Conservation (phyloP, 2,888 invertebrate genomes). For the Xestia xanthographa region DNA sequence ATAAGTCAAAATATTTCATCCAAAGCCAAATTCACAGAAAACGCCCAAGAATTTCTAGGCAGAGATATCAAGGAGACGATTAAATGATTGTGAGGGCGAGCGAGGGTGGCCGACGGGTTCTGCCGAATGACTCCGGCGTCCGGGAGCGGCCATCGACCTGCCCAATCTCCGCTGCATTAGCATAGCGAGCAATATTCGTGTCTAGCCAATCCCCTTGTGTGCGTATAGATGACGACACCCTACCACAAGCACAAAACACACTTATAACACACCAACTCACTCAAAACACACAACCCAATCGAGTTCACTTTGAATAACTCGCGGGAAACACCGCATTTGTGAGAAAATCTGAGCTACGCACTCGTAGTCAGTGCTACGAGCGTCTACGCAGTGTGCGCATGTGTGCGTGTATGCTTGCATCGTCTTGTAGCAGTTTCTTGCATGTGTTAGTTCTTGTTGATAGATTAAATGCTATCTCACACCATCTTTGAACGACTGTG, state of each 20-base stretch:
- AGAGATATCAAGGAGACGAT: constrained; percentile 63
- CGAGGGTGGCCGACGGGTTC: constrained; percentile 87
- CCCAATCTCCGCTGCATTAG: constrained; percentile 91
- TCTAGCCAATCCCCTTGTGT: constrained; percentile 80
- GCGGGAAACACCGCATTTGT: not conserved
- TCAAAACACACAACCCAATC: not conserved
- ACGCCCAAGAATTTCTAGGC: constrained; percentile 49
- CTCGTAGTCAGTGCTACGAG: constrained; percentile 63
- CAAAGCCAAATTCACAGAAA: constrained; percentile 41
- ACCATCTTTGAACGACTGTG: constrained; percentile 53
- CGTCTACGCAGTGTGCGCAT: constrained; percentile 61
- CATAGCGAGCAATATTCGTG: constrained; percentile 90
- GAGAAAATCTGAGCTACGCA: constrained; percentile 35
- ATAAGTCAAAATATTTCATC: constrained; percentile 5
- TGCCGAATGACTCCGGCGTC: constrained; percentile 89
- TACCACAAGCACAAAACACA: constrained; percentile 56
- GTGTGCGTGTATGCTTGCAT: constrained; percentile 72
- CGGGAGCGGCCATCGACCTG: constrained; percentile 90
- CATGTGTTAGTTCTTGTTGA: constrained; percentile 75
- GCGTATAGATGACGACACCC: constrained; percentile 69
- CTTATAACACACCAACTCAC: constrained; percentile 23
- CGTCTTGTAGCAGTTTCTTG: constrained; percentile 71
- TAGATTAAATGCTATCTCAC: constrained; percentile 77
- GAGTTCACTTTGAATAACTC: constrained; percentile 11
- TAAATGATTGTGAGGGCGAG: constrained; percentile 76